Base-by-base conservation (phyloP, 2,113 vertebrate genomes). In the Percopsis transmontana region DNA sequence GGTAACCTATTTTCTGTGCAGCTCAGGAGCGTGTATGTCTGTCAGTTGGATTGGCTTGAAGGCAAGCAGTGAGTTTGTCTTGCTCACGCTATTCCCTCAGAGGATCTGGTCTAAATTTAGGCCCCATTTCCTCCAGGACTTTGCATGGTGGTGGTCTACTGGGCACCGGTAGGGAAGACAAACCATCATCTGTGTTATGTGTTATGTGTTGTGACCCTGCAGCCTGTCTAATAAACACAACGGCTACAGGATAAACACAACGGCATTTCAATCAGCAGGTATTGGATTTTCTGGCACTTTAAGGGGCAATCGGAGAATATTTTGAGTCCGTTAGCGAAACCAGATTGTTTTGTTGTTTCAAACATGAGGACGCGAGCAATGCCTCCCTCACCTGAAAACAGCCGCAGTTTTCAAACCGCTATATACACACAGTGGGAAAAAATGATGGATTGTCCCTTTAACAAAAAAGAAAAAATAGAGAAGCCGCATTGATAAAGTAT, bases 31-130 rank as follows among this genome's bases (percentile, higher is more conserved):
- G 64, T 42, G 51, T 58, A 39, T 27, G 56, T 62, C 63, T 10
- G 62, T 68, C 50, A 47, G 71, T 41, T 54, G 64, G 62, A 62
- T 55, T 68, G 58, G 62, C 57, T 67, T 13, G 59, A 53, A 80
- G 67, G 63, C 50, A 68, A 62, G 76, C 62, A 24, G 58, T 66
- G 79, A 79, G 64, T 61, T 24, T 24, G 62, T 58, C 67, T 66
- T 71, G 67, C 66, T 85, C 60, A 59, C 24, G 20, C 54, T 1
- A 13, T 65, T 73, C 53, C 65, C 72, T 77, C 70, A 14, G 57
- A 68, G 74, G 74, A 67, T 74, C 55, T 21, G 10, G 19, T 84
- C 84, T 87, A 90, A 87, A 89, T 83, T 79, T 83, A 88, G 79
- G 6, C 50, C 50, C 40, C 41, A 42, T 15, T 52, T 65, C 77